Base-by-base conservation (phyloP, 2,888 invertebrate genomes). In the Agrotis ipsilon region DNA sequence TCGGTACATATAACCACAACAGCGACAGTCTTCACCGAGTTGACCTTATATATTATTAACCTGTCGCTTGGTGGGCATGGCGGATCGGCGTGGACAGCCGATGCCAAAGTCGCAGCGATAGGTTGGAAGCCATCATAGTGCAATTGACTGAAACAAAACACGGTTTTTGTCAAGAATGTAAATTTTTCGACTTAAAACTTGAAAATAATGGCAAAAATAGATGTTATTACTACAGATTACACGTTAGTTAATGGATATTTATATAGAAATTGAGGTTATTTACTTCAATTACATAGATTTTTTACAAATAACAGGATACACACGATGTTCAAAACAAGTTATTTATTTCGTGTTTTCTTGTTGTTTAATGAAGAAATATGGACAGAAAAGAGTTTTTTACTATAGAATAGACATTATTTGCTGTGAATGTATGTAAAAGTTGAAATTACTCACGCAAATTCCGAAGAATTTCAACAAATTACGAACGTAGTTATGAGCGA, bases 91-190 rank as follows among this genome's bases (percentile, higher is more conserved):
- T 99, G 98, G 0, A 99, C 98, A 46, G 98, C 96, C 65, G 97
- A 97, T 0, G 99, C 98, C 70, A 99, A 93, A 62, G 97, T 98
- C 0, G 98, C 97, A 0, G 99, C 99, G 62, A 99, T 96, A n/a
- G 98, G 97, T 91, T 99, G 99, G 92, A 99, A 98, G 0, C 99
- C 99, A 97, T 99, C 99, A 90, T 99, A 99, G 93, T 98, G 99
- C 65, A 99, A 96, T 93, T 99, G 99, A 88, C 99, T 99, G 92
- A 48, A 80, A 85, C 39, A 52, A 52, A 76, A 68, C 18, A 43
- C 32, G 1, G 54, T 21, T 0, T 21, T 55, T 9, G 0, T 45
- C 1, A 4, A 9, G 1, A 45, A n/a, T 49, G 3, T 27, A 7
- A 21, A 2, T 3, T 75, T 45, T 55, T 55, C n/a, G 6, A 5